Evolutionary conservation across 2,888 invertebrate species (phyloP).

Genomic region (Rhagonycha lutea): DNA sequence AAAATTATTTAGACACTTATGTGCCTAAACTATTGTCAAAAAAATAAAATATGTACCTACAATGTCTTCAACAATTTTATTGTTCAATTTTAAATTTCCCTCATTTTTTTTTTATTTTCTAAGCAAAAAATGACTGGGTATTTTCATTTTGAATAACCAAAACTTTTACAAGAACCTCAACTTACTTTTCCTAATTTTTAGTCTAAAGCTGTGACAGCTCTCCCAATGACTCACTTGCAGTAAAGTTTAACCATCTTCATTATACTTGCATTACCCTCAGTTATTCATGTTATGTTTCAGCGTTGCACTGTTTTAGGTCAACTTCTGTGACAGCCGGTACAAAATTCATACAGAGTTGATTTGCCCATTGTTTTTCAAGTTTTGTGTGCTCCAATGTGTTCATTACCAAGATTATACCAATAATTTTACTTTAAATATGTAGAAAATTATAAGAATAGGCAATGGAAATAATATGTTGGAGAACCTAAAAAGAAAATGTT

Average conservation of each 20-base stretch:
- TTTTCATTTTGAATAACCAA: too few species aligned
- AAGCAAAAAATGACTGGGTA: too few species aligned
- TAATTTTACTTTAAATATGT: not conserved
- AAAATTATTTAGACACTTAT: slow-evolving; percentile 5
- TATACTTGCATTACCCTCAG: not conserved
- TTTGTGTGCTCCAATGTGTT: not conserved
- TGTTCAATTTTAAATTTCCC: not conserved
- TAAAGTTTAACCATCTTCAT: not conserved
- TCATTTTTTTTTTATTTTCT: not conserved
- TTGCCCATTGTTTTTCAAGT: not conserved
- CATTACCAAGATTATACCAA: not conserved
- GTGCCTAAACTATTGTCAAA: slow-evolving; percentile 4
- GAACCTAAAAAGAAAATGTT: not conserved
- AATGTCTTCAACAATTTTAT: not conserved
- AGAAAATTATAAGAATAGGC: not conserved
- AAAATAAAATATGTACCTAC: not conserved
- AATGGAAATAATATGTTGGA: not conserved
- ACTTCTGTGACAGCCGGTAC: not conserved
- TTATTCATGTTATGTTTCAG: not conserved
- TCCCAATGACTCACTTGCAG: not conserved
- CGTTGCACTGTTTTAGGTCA: not conserved
- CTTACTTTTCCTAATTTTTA: not conserved
- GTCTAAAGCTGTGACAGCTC: not conserved
- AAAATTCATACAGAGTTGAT: not conserved
- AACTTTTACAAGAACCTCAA: not conserved